phyloP scores from a whole-genome alignment of 2,888 invertebrate genomes.

The Parnassius orleans region DNA sequence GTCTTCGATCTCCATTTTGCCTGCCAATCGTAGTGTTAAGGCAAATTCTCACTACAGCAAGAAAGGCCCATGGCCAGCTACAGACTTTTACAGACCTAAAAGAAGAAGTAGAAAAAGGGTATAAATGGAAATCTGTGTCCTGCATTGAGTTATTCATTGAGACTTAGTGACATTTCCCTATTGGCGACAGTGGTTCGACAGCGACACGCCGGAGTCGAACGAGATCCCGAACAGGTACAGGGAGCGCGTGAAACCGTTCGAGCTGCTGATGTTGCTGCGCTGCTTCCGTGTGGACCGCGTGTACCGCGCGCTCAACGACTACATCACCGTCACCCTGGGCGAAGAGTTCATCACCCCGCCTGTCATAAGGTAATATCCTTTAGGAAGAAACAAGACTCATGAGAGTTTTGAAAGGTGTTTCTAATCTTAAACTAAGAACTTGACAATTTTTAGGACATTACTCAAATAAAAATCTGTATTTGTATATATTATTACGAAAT shows the following conservation, averaged over 20 bases:
- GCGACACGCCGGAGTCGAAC: conserved; percentile 89
- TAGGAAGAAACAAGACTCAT: too few relatives aligned
- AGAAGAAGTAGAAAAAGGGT: too few relatives aligned
- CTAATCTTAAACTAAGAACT: too few relatives aligned
- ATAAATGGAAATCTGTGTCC: too few relatives aligned
- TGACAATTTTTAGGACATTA: background rate
- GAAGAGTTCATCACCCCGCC: conserved; percentile 95
- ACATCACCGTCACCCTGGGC: conserved; percentile 90
- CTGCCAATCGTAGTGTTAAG: too few relatives aligned
- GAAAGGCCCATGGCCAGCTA: too few relatives aligned
- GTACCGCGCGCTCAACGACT: conserved; percentile 91
- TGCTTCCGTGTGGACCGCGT: conserved; percentile 95
- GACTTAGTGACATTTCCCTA: background rate
- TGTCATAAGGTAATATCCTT: conserved; percentile 79
- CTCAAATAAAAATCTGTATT: background rate
- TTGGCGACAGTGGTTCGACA: conserved; percentile 88
- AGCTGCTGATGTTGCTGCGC: conserved; percentile 90
- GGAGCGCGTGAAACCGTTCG: conserved; percentile 82
- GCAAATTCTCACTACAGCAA: too few relatives aligned
- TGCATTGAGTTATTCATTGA: too few relatives aligned
- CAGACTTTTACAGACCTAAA: too few relatives aligned
- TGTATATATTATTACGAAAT: too few relatives aligned
- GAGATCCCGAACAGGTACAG: conserved; percentile 87
- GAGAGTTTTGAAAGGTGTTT: too few relatives aligned
- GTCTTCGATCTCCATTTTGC: too few relatives aligned